Evolutionary conservation across 1,140 invertebrate species (phyloP).

Genomic region (Cotesia chilonis): DNA sequence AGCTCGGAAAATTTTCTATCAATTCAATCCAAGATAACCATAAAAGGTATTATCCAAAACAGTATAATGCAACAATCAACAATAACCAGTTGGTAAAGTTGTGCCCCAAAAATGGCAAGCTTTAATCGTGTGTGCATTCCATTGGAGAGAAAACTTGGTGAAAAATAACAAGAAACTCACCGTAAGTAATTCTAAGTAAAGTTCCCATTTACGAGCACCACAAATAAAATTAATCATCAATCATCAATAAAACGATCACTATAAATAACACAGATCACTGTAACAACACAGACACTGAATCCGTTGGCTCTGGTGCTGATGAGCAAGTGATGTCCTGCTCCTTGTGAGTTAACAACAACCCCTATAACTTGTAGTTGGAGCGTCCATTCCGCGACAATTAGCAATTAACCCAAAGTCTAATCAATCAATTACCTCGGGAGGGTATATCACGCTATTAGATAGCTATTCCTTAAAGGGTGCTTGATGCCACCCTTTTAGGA

Average conservation of each 20-base stretch:
- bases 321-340: too few relatives aligned
- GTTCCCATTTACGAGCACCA: conserved; percentile 45
- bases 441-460: too few relatives aligned
- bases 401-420: conserved; percentile 56
- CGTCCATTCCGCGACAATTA: conserved; percentile 58
- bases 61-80: too few relatives aligned
- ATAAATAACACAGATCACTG: conserved; percentile 1
- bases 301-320: too few relatives aligned
- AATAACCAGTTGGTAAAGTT: too few relatives aligned
- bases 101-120: background rate
- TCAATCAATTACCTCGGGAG: conserved; percentile 43
- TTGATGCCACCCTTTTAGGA: too few relatives aligned
- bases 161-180: conserved; percentile 43
- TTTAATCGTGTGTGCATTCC: background rate
- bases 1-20: too few relatives aligned
- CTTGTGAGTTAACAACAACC: too few relatives aligned
- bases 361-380: background rate
- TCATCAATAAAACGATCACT: conserved; percentile 38
- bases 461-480: too few relatives aligned
- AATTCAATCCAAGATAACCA: too few relatives aligned
- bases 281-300: background rate
- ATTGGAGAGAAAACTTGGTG: conserved; percentile 14
- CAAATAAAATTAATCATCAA: conserved; percentile 33
- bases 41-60: too few relatives aligned
- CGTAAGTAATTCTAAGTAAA: conserved; percentile 42